A percentile compares a stretch with the other conserved stretches of the same genome.
Conservation (phyloP, 2,113 vertebrate species). For the Laticauda laticaudata region DNA sequence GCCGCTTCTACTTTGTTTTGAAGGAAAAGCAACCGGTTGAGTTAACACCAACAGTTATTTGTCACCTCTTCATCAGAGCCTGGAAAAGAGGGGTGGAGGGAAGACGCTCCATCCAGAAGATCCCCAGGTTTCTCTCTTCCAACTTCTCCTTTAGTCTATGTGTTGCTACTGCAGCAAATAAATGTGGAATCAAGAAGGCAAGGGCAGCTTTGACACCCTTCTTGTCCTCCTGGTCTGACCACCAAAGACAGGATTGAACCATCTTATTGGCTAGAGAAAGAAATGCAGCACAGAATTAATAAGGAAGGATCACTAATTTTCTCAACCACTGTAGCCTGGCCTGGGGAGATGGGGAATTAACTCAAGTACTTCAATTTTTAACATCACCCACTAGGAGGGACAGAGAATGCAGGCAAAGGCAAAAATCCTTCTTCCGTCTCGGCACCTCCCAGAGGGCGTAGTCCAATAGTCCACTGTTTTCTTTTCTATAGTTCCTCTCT, state of each 20-base stretch:
- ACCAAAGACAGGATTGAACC: not conserved
- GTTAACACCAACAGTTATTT: not conserved
- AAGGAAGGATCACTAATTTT: not conserved
- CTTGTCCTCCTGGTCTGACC: not conserved
- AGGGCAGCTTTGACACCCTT: not conserved
- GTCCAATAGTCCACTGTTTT: not conserved
- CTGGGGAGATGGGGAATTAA: not conserved
- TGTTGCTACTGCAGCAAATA: not conserved
- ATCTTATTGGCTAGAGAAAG: not conserved
- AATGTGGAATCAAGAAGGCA: not conserved
- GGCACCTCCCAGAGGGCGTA: not conserved
- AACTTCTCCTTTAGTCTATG: not conserved
- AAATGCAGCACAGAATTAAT: not conserved
- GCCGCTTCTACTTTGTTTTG: not conserved
- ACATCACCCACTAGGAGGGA: not conserved
- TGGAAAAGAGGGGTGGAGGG: not conserved
- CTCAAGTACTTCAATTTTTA: not conserved
- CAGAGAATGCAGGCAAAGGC: not conserved
- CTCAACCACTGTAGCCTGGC: not conserved
- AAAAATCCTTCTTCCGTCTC: not conserved
- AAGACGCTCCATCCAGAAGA: not conserved
- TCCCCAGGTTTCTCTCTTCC: not conserved
- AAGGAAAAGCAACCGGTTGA: not conserved
- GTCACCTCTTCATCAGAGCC: not conserved
- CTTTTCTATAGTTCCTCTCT: not conserved